Evolutionary conservation across 2,888 invertebrate species (phyloP).

Genomic region (Leucoma salicis): DNA sequence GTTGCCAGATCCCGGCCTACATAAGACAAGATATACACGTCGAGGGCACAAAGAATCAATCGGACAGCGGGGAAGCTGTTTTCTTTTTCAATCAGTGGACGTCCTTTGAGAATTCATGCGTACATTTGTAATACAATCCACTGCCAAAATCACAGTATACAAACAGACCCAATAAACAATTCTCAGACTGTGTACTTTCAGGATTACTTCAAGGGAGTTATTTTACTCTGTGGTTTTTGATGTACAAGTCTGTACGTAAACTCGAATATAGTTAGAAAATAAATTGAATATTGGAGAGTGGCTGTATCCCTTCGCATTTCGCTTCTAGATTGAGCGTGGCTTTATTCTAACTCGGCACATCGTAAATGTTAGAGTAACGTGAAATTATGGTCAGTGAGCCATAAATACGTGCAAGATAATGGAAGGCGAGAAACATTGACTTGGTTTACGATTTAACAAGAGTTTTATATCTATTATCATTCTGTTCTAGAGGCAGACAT

Average conservation of each 20-base stretch:
- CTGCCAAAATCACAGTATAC: slow-evolving; percentile 44
- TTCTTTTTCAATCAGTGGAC: slow-evolving; percentile 76
- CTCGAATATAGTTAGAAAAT: slow-evolving; percentile 65
- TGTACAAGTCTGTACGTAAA: slow-evolving; percentile 34
- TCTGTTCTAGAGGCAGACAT: too few species aligned
- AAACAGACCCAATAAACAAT: slow-evolving; percentile 5
- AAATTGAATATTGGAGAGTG: slow-evolving; percentile 69
- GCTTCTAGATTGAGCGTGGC: slow-evolving; percentile 57
- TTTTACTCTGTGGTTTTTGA: slow-evolving; percentile 37
- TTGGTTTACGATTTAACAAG: slow-evolving; percentile 30
- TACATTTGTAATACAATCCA: slow-evolving; percentile 47
- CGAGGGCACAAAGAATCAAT: slow-evolving; percentile 70
- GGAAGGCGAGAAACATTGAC: slow-evolving; percentile 33
- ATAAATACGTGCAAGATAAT: slow-evolving; percentile 37
- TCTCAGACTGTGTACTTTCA: slow-evolving; percentile 13
- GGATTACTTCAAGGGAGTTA: background rate
- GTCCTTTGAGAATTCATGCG: slow-evolving; percentile 55
- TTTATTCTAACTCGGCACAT: slow-evolving; percentile 59
- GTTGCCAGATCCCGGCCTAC: slow-evolving; percentile 36
- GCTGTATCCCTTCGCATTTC: slow-evolving; percentile 51
- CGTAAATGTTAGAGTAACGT: slow-evolving; percentile 51
- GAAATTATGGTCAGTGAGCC: slow-evolving; percentile 42
- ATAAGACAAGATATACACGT: slow-evolving; percentile 57
- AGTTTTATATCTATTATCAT: too few species aligned
- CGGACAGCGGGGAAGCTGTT: slow-evolving; percentile 72